Conservation (phyloP, 2,113 vertebrate genomes). For the Melierax canorus region DNA sequence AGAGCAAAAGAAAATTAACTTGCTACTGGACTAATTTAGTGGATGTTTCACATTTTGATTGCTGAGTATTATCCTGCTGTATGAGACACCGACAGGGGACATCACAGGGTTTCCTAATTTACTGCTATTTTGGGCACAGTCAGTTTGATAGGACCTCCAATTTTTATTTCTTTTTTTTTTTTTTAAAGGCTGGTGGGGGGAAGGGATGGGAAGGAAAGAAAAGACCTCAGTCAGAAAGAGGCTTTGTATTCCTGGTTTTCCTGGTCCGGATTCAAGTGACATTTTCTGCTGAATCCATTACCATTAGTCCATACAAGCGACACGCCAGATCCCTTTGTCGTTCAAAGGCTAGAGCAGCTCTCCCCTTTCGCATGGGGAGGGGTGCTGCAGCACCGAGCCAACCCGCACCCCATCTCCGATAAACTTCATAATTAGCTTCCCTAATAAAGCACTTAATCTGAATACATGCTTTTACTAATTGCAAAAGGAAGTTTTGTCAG, state of each 20-base stretch:
- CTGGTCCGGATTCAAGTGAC: slow-evolving; percentile 49
- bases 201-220: background rate
- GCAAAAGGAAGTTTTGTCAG: slow-evolving; percentile 68
- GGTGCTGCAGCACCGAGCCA: slow-evolving; percentile 13
- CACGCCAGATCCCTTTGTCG: slow-evolving; percentile 64
- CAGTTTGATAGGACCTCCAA: background rate
- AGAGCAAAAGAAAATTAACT: slow-evolving; percentile 12
- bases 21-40: background rate
- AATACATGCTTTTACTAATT: slow-evolving; percentile 68
- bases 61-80: background rate
- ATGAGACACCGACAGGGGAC: background rate
- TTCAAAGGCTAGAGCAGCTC: slow-evolving; percentile 64
- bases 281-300: slow-evolving; percentile 43
- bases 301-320: background rate
- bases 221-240: slow-evolving; percentile 6
- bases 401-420: slow-evolving; percentile 60
- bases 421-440: slow-evolving; percentile 76
- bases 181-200: background rate
- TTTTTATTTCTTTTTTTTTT: background rate
- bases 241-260: slow-evolving; percentile 32
- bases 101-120: background rate
- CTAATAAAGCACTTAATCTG: slow-evolving; percentile 75
- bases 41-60: background rate
- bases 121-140: background rate
- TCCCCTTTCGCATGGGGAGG: slow-evolving; percentile 10